phyloP scores from a whole-genome alignment of 2,113 vertebrate genomes.

The Oryctolagus cuniculus region mOryCun1.1 NC_091434.1:117941501-117942000 shows the following conservation, averaged over 20 bases:
- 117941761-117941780: neutral
- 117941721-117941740: neutral
- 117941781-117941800: neutral
- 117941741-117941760: neutral
- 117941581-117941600: too few species aligned
- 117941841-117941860: neutral
- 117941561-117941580: too few species aligned
- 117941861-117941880: too few species aligned
- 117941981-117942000: neutral
- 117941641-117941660: fast-evolving
- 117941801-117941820: neutral
- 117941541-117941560: too few species aligned
- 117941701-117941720: neutral
- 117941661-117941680: neutral
- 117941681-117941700: fast-evolving
- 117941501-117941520: too few species aligned
- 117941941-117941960: neutral
- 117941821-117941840: neutral
- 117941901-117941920: neutral
- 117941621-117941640: neutral
- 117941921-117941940: neutral
- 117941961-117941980: neutral
- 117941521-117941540: too few species aligned
- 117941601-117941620: too few species aligned
- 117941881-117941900: fast-evolving